Conservation (phyloP, 2,888 invertebrate species). For the Drosophila hamatofila region DNA sequence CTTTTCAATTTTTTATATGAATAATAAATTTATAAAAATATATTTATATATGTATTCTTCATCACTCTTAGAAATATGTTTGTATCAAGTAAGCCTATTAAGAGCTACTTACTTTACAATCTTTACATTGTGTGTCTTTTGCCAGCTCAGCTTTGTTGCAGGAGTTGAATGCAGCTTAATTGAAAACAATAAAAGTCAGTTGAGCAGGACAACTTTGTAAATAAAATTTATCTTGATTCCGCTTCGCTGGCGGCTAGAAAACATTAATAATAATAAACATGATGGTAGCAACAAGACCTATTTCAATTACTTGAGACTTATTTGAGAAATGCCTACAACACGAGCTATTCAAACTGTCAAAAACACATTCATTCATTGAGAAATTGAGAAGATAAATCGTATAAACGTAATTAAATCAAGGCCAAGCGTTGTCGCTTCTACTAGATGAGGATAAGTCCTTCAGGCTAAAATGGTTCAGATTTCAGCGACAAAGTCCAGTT, state of each 20-base stretch:
- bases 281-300: slow-evolving; percentile 1
- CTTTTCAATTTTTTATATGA: neutral
- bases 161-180: neutral
- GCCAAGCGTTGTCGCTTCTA: neutral
- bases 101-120: no score
- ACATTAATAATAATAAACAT: slow-evolving; percentile 11
- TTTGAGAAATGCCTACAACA: neutral
- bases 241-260: slow-evolving; percentile 7
- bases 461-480: neutral
- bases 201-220: neutral
- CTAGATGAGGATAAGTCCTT: neutral
- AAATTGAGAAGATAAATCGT: slow-evolving; percentile 22
- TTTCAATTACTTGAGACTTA: slow-evolving; percentile 11
- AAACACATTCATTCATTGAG: slow-evolving; percentile 14
- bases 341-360: slow-evolving; percentile 7
- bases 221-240: slow-evolving; percentile 2
- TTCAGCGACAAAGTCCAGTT: neutral
- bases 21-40: no score
- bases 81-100: no score
- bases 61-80: no score
- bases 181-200: slow-evolving; percentile 1
- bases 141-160: neutral
- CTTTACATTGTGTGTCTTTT: neutral
- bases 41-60: no score
- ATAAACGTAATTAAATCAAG: slow-evolving; percentile 26